Base-by-base conservation (phyloP, 1,140 invertebrate species). In the Papilio helenus region DNA sequence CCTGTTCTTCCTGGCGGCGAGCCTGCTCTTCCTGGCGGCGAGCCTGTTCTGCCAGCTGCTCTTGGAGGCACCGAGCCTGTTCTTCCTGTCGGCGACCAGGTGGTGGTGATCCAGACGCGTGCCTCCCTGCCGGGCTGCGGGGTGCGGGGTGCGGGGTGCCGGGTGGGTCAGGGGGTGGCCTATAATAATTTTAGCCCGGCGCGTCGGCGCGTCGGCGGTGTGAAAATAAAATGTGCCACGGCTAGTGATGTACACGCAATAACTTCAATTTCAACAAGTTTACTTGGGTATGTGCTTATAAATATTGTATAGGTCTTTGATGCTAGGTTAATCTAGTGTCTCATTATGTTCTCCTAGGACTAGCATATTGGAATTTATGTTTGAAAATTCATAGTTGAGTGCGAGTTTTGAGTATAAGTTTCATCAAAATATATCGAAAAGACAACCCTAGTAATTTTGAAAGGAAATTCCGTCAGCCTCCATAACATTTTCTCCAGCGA, bases 151-250 rank as follows among this genome's bases (percentile, higher is more conserved):
- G 72, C 42, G 72, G 42, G 39, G 20, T 23, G 23, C 7, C 34
- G 18, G 51, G 51, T 18, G 72, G 72, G n/a, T 44, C 34, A 49
- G 39, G 77, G 81, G 83, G 84, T 72, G 79, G 80, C 80, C 82
- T 82, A 84, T 87, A 88, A 87, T 85, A 88, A 85, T 87, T 87
- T 86, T 84, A 89, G 85, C 86, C 80, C 81, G 80, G 61, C 84
- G 84, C 83, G 82, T 42, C 81, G 80, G 61, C 84, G 84, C 83
- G 82, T 42, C 79, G 81, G 81, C 80, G 81, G 81, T 80, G 82
- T 85, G 83, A 83, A 88, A 87, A 85, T 87, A 85, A 86, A 86
- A 87, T 86, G 86, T 86, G 82, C 84, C 84, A 81, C 77, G 79
- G 81, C 61, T 81, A 76, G 72, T 61, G 82, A 80, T 80, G 72